Evolutionary conservation across 2,113 vertebrate species (phyloP).

Genomic region (Oenanthe melanoleuca): DNA sequence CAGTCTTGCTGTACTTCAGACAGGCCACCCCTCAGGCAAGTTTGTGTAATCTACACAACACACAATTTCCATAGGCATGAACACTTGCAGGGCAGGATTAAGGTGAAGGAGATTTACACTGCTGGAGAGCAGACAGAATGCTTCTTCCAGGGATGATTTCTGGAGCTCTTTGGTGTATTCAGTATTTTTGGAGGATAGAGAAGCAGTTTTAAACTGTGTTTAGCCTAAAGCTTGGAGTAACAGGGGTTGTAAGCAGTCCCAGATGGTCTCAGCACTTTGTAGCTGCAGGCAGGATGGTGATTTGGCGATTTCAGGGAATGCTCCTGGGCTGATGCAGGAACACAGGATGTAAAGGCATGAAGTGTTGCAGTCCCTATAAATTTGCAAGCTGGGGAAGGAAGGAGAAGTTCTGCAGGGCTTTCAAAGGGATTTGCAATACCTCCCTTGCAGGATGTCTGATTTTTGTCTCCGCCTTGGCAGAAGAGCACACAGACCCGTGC

Average conservation of each 20-base stretch:
- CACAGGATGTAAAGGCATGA: background rate
- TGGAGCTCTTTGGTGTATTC: background rate
- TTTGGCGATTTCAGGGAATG: background rate
- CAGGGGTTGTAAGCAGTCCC: background rate
- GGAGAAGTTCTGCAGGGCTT: background rate
- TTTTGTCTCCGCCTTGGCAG: background rate
- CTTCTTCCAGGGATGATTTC: background rate
- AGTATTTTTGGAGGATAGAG: background rate
- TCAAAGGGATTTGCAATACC: background rate
- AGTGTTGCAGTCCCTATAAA: background rate
- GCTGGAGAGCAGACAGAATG: background rate
- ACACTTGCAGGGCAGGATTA: constrained; percentile 9
- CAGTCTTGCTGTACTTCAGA: background rate
- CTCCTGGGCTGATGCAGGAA: background rate
- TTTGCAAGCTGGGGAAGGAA: background rate
- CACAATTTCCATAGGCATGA: background rate
- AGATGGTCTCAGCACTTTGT: background rate
- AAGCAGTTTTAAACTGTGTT: background rate
- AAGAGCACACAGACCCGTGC: background rate
- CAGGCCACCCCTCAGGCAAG: background rate
- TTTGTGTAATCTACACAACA: constrained; percentile 3
- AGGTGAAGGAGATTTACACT: background rate
- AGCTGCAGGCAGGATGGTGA: background rate
- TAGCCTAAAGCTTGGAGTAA: background rate
- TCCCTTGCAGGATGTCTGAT: background rate